These are phyloP conservation scores for Drosophila helvetica DNA, from an alignment of 2,888 invertebrate species.

Conservation along the genomic window DNA sequence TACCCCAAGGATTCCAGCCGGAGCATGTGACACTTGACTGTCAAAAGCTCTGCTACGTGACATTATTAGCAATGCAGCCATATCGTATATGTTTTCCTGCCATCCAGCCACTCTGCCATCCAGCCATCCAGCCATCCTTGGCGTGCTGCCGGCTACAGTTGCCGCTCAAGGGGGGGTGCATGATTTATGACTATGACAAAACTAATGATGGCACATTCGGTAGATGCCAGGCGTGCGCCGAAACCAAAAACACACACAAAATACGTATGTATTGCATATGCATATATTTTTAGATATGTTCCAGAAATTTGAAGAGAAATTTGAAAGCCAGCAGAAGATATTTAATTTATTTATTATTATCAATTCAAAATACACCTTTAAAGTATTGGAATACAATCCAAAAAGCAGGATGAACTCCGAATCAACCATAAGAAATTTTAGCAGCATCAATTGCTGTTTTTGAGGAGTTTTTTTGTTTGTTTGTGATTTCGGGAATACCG, in stretches of 20 bases:
- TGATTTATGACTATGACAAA: conserved; percentile 70
- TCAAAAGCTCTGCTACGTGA: conserved; percentile 74
- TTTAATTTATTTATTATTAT: neutral
- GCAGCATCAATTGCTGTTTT: neutral
- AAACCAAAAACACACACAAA: conserved; percentile 20
- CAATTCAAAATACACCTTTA: too few species aligned
- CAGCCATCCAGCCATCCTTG: conserved; percentile 12
- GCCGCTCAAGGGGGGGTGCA: conserved; percentile 45
- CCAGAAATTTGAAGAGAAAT: too few species aligned
- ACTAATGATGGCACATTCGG: conserved; percentile 73
- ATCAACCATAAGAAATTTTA: neutral
- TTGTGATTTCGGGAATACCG: neutral
- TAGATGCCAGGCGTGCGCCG: conserved; percentile 41
- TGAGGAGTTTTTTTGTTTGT: neutral
- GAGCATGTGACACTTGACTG: conserved; percentile 62
- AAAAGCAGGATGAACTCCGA: neutral
- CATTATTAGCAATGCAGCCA: conserved; percentile 73
- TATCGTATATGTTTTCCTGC: conserved; percentile 33
- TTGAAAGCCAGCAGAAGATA: neutral
- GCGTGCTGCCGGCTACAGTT: conserved; percentile 34
- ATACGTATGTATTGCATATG: too few species aligned
- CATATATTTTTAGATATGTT: conserved; percentile 4
- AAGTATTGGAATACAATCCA: neutral
- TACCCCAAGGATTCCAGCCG: conserved; percentile 16
- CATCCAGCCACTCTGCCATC: conserved; percentile 5